Evolutionary conservation across 2,797 vertebrate species (phyloP).

Genomic region (Helostoma temminkii): DNA sequence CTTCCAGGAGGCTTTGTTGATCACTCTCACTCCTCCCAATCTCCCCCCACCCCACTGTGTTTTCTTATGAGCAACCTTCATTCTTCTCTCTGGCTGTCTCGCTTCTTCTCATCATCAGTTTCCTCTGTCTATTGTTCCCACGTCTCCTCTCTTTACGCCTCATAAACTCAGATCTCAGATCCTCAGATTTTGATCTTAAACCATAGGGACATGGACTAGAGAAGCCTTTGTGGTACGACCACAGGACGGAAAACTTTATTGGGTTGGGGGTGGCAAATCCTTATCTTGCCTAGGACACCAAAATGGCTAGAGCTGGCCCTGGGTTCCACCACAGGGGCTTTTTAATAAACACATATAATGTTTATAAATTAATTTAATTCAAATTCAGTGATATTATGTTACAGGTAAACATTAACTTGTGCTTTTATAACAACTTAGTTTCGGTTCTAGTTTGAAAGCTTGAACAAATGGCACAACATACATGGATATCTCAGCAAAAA

Average conservation of each 20-base stretch:
- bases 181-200: conserved; percentile 9
- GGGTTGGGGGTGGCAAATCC: no score
- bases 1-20: conserved; percentile 8
- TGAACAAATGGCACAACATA: background rate
- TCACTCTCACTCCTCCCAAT: background rate
- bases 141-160: conserved; percentile 2
- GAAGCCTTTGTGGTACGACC: background rate
- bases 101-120: conserved; percentile 16
- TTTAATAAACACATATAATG: background rate
- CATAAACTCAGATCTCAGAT: background rate
- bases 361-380: conserved; percentile 3
- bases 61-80: conserved; percentile 16
- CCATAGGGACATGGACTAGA: background rate
- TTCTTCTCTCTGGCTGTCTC: background rate
- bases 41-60: background rate
- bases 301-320: no score
- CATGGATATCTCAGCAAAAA: background rate
- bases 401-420: background rate
- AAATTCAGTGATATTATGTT: conserved; percentile 15
- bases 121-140: conserved; percentile 18
- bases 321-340: background rate
- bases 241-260: no score
- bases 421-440: background rate
- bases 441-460: background rate
- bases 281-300: no score